Base-by-base conservation (phyloP, 2,113 vertebrate species). In the Bothrops jararaca region DNA sequence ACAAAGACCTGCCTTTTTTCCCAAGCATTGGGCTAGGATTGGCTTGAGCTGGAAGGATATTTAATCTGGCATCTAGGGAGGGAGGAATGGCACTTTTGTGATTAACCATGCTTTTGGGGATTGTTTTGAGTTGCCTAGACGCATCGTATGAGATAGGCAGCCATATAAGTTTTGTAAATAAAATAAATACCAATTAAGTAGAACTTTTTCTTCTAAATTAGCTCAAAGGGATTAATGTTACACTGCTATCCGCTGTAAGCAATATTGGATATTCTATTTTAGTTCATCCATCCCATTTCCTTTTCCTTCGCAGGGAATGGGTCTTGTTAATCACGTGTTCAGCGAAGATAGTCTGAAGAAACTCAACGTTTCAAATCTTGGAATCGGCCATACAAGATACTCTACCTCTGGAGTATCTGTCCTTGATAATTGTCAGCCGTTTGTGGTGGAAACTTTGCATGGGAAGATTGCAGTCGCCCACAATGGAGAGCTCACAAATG, bases 341-440 rank as follows among this genome's bases (percentile, higher is more conserved):
- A 97, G 96, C 23, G 97, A 99, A 89, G 99, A 99, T 94, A 98
- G 98, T 89, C 97, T 99, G 89, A 98, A 98, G 96, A 99, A 99
- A 92, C 97, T 99, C 90, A 98, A 99, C 23, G 95, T 98, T 95
- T 98, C 98, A 91, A 99, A 99, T 96, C 98, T 99, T 1, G 99
- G 99, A 64, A 99, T 99, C 86, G 98, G 99, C 45, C 99, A 99
- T 97, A 99, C 99, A 0, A 98, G 99, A 87, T 99, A 99, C 29
- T 99, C 99, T 89, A 99, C 99, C 1, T 99, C 98, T 0, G 99
- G 99, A 85, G 98, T 98, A 91, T 99, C 99, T 1, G 99, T 99
- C 95, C 97, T 99, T 96, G 99, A 99, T 97, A 99, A 99, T 96
- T 99, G 99, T 96, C 99, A 99, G 96, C 99, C 99, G 12, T 99